phyloP scores from a whole-genome alignment of 2,888 invertebrate genomes.

The Caenorhabditis wallacei region DNA sequence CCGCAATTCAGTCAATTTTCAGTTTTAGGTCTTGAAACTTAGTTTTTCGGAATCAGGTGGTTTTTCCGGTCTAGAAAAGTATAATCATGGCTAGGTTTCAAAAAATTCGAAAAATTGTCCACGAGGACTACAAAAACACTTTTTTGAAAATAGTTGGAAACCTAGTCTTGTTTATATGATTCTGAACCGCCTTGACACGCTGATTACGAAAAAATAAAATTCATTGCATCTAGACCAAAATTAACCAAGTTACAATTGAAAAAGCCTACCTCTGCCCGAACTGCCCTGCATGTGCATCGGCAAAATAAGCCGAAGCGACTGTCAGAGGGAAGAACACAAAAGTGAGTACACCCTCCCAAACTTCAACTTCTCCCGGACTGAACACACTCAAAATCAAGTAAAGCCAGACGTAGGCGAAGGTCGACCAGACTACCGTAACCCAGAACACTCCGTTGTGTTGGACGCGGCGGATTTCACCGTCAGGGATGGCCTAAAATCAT shows the following conservation, averaged over 20 bases:
- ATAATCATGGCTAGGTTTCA: slow-evolving; percentile 18
- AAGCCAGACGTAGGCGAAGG: slow-evolving; percentile 99
- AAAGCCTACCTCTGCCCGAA: slow-evolving; percentile 76
- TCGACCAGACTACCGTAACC: slow-evolving; percentile 97
- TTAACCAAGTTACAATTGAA: too few relatives aligned
- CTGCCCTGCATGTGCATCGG: slow-evolving; percentile 87
- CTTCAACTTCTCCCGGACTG: slow-evolving; percentile 80
- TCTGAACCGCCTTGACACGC: too few relatives aligned
- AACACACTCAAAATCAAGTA: slow-evolving; percentile 94
- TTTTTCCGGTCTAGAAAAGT: too few relatives aligned
- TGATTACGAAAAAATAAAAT: too few relatives aligned
- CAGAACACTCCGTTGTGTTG: slow-evolving; percentile 86
- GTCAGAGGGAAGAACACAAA: slow-evolving; percentile 97
- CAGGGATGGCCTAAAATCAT: slow-evolving; percentile 85
- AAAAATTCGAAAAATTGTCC: background rate
- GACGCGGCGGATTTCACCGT: slow-evolving; percentile 76
- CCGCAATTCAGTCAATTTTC: too few relatives aligned
- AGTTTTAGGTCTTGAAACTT: too few relatives aligned
- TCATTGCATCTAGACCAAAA: too few relatives aligned
- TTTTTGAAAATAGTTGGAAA: too few relatives aligned
- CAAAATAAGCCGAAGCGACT: slow-evolving; percentile 95
- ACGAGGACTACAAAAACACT: background rate
- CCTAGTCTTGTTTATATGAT: too few relatives aligned
- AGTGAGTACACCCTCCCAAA: slow-evolving; percentile 88
- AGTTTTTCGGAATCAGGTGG: too few relatives aligned